phyloP scores from a whole-genome alignment of 2,888 invertebrate genomes.

The Limnephilus marmoratus region DNA sequence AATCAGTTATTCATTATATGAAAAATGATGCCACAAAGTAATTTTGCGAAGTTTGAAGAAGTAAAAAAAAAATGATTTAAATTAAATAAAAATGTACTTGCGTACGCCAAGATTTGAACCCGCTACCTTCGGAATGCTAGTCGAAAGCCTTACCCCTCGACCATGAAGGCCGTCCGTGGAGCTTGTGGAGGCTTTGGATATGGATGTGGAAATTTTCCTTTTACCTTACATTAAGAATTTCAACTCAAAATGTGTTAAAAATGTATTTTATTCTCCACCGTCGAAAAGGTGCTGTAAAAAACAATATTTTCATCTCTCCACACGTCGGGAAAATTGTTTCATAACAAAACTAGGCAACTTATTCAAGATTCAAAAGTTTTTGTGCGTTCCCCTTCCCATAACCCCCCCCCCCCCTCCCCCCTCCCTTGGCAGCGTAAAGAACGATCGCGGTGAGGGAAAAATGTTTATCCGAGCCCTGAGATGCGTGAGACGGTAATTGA shows the following conservation, averaged over 20 bases:
- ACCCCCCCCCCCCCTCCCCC: background rate
- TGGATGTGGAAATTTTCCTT: no score
- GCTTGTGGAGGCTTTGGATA: no score
- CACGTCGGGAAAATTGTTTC: conserved; percentile 17
- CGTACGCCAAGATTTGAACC: no score
- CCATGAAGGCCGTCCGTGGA: no score
- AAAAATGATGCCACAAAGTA: no score
- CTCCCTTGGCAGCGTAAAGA: background rate
- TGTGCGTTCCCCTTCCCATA: background rate
- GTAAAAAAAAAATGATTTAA: no score
- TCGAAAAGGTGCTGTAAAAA: background rate
- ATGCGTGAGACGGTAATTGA: conserved; percentile 20
- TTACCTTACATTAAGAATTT: background rate
- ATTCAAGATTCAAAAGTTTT: conserved; percentile 17
- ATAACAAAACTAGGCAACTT: conserved; percentile 13
- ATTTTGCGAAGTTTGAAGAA: no score
- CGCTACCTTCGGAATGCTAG: no score
- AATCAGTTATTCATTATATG: no score
- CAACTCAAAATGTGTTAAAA: background rate
- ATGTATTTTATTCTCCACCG: background rate
- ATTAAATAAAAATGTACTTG: no score
- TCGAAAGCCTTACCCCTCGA: no score
- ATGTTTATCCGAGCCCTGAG: conserved; percentile 9
- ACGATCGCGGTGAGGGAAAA: background rate
- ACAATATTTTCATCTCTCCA: background rate